These are phyloP conservation scores for Dolomedes plantarius DNA, from an alignment of 2,888 invertebrate genomes.

Conservation along the genomic window DNA sequence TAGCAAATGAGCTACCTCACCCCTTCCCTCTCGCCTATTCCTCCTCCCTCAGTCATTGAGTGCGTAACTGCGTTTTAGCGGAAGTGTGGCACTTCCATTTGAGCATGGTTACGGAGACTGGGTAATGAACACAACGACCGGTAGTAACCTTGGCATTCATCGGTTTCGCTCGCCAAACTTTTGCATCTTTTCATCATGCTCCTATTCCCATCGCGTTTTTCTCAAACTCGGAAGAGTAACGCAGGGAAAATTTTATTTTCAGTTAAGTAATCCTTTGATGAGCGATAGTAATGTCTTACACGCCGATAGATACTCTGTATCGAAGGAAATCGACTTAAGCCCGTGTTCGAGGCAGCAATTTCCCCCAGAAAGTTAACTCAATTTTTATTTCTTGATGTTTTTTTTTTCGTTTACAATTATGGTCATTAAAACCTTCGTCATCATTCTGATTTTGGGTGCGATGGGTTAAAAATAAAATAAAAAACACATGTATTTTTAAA, in stretches of 20 bases:
- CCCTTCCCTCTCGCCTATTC: background rate
- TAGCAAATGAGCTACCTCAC: background rate
- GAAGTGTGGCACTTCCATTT: constrained; percentile 64
- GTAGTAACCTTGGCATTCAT: constrained; percentile 62
- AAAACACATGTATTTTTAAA: no score
- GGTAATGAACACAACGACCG: constrained; percentile 71
- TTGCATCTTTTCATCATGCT: constrained; percentile 22
- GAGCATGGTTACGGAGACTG: constrained; percentile 61
- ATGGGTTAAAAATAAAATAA: no score
- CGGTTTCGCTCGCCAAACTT: constrained; percentile 20
- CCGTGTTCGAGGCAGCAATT: no score
- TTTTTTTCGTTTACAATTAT: no score
- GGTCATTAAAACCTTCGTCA: no score
- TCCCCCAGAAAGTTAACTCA: no score
- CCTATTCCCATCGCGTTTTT: constrained; percentile 26
- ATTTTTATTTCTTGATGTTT: no score
- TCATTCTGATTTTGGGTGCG: no score
- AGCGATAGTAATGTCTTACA: no score
- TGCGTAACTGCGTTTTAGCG: constrained; percentile 28
- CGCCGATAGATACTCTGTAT: no score
- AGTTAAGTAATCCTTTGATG: constrained; percentile 24
- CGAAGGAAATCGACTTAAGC: no score
- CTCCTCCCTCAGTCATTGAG: constrained; percentile 63
- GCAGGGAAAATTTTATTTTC: background rate
- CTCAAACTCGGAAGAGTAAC: background rate